Evolutionary conservation across 2,113 vertebrate genomes (phyloP), one percentile per base, ranked within the genome.

Genomic region (Notiomystis cincta): DNA sequence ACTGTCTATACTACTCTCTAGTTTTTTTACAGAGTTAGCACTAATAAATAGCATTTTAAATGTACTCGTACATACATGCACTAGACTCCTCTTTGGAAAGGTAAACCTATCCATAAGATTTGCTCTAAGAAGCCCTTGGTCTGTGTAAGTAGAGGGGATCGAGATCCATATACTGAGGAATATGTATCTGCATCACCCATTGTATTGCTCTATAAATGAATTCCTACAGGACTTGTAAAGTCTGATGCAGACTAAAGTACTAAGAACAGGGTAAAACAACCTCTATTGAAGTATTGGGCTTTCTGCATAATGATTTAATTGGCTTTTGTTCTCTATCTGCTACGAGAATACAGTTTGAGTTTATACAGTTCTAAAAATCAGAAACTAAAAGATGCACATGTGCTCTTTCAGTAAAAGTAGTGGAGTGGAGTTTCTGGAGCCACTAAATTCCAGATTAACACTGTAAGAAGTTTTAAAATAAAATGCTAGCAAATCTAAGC

Each of bases 141-240:
- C 31, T n/a, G 25, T 40, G 42, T 22, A 37, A 89, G 19, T 33
- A 62, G 37, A 70, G 7, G 5, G 23, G 14, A 85, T 58, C 2
- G 48, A 54, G 30, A 15, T 7, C 15, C 2, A 0, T 16, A 18
- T 3, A 56, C 17, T 22, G 10, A 78, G 15, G 35, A 44, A 24
- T 24, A 58, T 0, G 0, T 30, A 61, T 6, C 42, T 56, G 38
- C 33, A 64, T 35, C 11, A 6, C 6, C 12, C 40, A 5, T 6
- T 45, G 15, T 21, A 72, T 13, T 57, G 45, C 21, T 86, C 44
- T 23, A 7, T 14, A 83, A 72, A 70, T 13, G 35, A n/a, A 60
- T 19, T 56, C 33, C 61, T 78, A 33, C 20, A 48, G 24, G 23
- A 72, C 33, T 37, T 53, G 8, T 6, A 71, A 80, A 80, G 48